Percentiles rank a stretch among this genome's conserved stretches.
Conservation (phyloP, 2,888 invertebrate species). For the Eupithecia inturbata region DNA sequence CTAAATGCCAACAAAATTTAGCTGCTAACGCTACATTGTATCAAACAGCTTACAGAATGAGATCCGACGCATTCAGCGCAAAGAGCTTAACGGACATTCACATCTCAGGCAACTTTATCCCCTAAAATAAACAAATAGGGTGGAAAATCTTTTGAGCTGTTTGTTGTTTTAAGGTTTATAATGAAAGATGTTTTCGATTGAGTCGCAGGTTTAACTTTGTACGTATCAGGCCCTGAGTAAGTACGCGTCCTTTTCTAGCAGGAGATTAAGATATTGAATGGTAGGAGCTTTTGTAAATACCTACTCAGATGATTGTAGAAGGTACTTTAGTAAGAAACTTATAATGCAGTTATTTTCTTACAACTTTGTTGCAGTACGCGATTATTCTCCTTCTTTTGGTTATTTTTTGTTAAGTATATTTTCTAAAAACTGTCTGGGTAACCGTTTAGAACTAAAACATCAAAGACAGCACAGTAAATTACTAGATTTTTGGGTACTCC, state of each 20-base stretch:
- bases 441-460: not conserved
- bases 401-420: not conserved
- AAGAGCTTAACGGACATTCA: constrained; percentile 39
- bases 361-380: not conserved
- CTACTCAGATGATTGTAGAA: not conserved
- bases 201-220: constrained; percentile 73
- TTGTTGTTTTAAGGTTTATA: constrained; percentile 49
- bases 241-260: constrained; percentile 74
- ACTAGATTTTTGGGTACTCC: too few relatives aligned
- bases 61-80: constrained; percentile 42
- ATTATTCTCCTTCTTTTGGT: not conserved
- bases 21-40: constrained; percentile 68
- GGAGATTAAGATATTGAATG: constrained; percentile 79
- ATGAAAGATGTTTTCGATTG: constrained; percentile 64
- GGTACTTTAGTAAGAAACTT: not conserved
- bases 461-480: not conserved
- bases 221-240: constrained; percentile 65
- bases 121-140: constrained; percentile 41
- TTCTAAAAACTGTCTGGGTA: not conserved
- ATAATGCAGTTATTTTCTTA: not conserved
- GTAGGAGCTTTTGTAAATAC: not conserved
- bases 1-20: constrained; percentile 57
- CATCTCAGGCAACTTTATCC: constrained; percentile 44
- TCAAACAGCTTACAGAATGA: constrained; percentile 60
- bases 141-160: constrained; percentile 40